These are phyloP conservation scores for Umimayanthus chanpuru DNA, from an alignment of 92 coral and sea anemone genomes.

Conservation along the genomic window DNA sequence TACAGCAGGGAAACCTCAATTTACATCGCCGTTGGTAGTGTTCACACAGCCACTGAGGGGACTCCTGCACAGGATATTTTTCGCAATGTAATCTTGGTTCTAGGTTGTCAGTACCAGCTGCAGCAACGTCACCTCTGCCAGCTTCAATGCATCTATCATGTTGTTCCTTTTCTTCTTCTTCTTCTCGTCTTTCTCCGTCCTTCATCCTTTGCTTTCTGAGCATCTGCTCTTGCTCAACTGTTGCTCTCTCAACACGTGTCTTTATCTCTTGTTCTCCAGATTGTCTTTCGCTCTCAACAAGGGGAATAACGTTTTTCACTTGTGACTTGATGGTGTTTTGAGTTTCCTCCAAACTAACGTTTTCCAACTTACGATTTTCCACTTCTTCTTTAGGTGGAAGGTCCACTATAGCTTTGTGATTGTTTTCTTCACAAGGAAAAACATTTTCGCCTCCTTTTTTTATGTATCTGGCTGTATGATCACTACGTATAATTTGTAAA, in stretches of 20 bases:
- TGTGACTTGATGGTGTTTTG: neutral
- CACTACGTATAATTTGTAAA: neutral
- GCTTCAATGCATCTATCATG: neutral
- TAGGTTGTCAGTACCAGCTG: neutral
- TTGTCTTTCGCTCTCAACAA: neutral
- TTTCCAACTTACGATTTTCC: neutral
- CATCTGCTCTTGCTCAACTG: neutral
- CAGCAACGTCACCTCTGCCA: too few species aligned
- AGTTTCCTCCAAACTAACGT: neutral
- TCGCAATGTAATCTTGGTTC: neutral
- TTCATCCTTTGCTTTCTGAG: neutral
- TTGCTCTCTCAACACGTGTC: neutral
- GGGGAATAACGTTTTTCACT: neutral
- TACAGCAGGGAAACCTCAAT: too few species aligned
- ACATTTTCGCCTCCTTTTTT: neutral
- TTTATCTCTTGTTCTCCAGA: neutral
- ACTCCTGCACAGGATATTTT: conserved; percentile 27
- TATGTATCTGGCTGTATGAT: neutral
- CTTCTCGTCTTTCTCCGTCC: neutral
- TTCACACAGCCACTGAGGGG: conserved; percentile 35
- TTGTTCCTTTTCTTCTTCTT: neutral
- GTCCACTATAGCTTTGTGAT: neutral
- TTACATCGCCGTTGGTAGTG: conserved; percentile 29
- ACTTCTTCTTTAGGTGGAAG: neutral
- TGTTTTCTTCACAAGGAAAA: neutral